Base-by-base conservation (phyloP, 2,888 invertebrate species). In the Brachycybe producta region DNA sequence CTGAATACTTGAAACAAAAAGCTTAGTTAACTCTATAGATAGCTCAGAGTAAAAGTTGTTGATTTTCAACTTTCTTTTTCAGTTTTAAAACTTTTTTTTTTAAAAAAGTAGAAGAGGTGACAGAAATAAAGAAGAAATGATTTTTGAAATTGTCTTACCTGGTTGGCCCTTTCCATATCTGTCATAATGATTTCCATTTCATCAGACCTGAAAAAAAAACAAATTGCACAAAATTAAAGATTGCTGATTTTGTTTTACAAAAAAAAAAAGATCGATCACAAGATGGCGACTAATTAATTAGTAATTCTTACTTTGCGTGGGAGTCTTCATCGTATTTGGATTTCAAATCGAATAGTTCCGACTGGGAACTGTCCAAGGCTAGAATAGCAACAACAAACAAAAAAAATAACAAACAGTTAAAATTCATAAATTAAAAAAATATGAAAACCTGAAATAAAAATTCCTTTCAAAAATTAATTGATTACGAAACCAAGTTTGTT, bases 171-270 rank as follows among this genome's bases (percentile, higher is more conserved):
- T 50, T 72, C 71, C 58, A 72, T 57, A 58, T 73, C 73, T 50
- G 66, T 67, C 61, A 69, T 63, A 54, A 73, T 61, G 61, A 73
- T 68, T 52, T 73, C 71, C 61, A 71, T 66, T 59, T 73, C 72
- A 60, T 69, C 70, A 44, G 67, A 65, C 58, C 70, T 70, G 57
- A 8, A 60, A 32, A 35, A 34, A 38, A 43, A 49, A 21, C 51
- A 28, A 26, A 41, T 43, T 47, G 13, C 32, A 19, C 28, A 35
- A 23, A 32, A 34, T 24, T 27, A 19, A 17, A 35, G 17, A 26
- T 15, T 40, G 15, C 36, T 35, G 28, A 27, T 3, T 17, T 44
- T 32, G 11, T 32, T 32, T 11, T 11, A 32, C 32, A 13, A 32
- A 13, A 11, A 11, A 32, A 32, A 13, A 11, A 11, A 11, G 32